phyloP scores from a whole-genome alignment of 2,888 invertebrate genomes.

The Oeneis ivallda region DNA sequence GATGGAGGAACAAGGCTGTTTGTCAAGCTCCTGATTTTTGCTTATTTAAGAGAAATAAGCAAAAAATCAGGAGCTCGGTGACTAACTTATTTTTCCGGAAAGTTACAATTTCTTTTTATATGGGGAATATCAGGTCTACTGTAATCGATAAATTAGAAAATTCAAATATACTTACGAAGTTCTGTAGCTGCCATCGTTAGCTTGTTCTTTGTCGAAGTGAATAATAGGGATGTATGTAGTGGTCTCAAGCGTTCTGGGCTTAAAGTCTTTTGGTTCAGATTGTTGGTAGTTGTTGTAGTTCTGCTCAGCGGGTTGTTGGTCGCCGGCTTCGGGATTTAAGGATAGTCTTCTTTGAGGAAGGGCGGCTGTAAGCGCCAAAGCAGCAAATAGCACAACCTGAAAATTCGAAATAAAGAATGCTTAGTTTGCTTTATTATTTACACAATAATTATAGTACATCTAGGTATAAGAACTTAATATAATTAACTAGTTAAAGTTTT shows the following conservation, averaged over 20 bases:
- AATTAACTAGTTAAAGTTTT: no score
- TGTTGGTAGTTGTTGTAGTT: constrained; percentile 68
- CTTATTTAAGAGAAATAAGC: no score
- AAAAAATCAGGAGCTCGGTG: no score
- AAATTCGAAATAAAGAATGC: constrained; percentile 41
- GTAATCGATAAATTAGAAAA: no score
- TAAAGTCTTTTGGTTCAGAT: constrained; percentile 59
- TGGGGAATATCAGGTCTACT: no score
- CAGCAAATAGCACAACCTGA: constrained; percentile 65
- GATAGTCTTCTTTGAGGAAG: constrained; percentile 71
- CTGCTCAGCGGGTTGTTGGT: constrained; percentile 67
- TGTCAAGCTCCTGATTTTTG: no score
- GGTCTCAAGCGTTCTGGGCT: constrained; percentile 75
- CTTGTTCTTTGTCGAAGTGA: constrained; percentile 91
- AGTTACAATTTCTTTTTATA: no score
- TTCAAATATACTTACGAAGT: constrained; percentile 82
- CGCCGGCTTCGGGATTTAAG: constrained; percentile 59
- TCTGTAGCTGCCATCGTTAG: constrained; percentile 91
- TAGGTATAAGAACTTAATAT: no score
- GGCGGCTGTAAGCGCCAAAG: constrained; percentile 67
- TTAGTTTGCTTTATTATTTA: neutral
- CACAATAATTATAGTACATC: neutral
- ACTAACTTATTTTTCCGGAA: no score
- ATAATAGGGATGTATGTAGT: constrained; percentile 92
- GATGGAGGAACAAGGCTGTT: no score